Base-by-base conservation (phyloP, 2,888 invertebrate genomes). In the Antitype chi region DNA sequence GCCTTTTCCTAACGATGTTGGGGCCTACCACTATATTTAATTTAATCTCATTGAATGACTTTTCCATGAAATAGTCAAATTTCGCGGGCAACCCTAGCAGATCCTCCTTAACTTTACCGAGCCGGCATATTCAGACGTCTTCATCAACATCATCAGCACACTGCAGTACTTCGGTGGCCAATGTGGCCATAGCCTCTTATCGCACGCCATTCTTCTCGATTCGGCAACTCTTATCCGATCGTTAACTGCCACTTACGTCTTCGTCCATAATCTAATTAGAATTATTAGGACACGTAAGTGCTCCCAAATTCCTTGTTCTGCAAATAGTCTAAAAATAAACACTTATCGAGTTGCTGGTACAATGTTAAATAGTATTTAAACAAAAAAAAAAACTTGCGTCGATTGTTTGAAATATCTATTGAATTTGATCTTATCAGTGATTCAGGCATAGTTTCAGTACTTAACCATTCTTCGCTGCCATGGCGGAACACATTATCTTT, bases 401-500 rank as follows among this genome's bases (percentile, higher is more conserved):
- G 49, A 80, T 73, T 67, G 52, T 81, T 73, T 67, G 4, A 63
- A 63, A 43, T 43, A 32, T 5, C 60, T 67, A 62, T 67, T 55
- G 25, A 28, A 63, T 55, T n/a, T 23, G 15, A 78, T 84, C 57
- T 78, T 71, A 70, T 80, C 66, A 25, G 28, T 53, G 25, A 64
- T 71, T 66, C 53, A 43, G 25, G 13, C n/a, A 25, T 49, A 25
- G 1, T n/a, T 53, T 52, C 52, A 57, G 9, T 28, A 23, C 38
- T 60, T 32, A 25, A 15, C 69, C 52, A n/a, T 81, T 84, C 55
- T 84, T 73, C 15, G 15, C 49, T 25, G 43, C 20, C 62, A 80
- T 55, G 28, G 70, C 74, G 43, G 55, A 62, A 55, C 70, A 32
- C 2, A 38, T 66, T n/a, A 43, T 38, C 5, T 47, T 25, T 60